These are phyloP conservation scores for Chaenodraco wilsoni DNA, from an alignment of 2,797 vertebrate species.

Conservation along the genomic window DNA sequence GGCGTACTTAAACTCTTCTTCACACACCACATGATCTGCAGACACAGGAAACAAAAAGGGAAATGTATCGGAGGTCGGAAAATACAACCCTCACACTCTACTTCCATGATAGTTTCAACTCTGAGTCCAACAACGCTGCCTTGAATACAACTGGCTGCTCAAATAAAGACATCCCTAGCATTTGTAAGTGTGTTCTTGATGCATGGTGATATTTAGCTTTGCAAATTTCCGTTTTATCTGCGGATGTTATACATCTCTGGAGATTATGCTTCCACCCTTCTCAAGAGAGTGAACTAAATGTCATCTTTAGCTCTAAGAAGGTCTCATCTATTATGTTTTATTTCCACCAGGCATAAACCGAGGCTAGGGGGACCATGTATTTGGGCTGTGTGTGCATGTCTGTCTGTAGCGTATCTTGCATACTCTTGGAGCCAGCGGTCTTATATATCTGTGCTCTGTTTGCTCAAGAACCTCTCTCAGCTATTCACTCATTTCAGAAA, in stretches of 20 bases:
- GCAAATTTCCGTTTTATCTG: neutral
- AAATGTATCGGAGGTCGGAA: conserved; percentile 9
- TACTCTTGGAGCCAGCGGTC: too few relatives aligned
- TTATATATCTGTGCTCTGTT: too few relatives aligned
- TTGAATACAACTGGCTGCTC: conserved; percentile 15
- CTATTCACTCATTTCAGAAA: too few relatives aligned
- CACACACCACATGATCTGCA: conserved; percentile 90
- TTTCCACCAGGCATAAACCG: too few relatives aligned
- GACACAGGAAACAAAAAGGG: conserved; percentile 42
- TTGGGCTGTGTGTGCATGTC: too few relatives aligned
- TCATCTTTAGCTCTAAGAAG: neutral
- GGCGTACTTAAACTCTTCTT: conserved; percentile 91
- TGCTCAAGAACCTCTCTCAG: too few relatives aligned
- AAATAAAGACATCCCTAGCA: neutral
- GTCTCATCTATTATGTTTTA: neutral
- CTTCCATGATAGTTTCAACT: conserved; percentile 9
- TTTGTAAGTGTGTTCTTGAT: neutral
- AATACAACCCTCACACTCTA: conserved; percentile 5
- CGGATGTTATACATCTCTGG: neutral
- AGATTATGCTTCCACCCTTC: neutral
- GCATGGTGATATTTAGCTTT: neutral
- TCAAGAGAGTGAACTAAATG: neutral
- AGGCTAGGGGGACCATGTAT: too few relatives aligned
- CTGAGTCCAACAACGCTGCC: neutral
- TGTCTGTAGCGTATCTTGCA: too few relatives aligned